Conservation (phyloP, 2,113 vertebrate genomes). For the Symphodus melops region DNA sequence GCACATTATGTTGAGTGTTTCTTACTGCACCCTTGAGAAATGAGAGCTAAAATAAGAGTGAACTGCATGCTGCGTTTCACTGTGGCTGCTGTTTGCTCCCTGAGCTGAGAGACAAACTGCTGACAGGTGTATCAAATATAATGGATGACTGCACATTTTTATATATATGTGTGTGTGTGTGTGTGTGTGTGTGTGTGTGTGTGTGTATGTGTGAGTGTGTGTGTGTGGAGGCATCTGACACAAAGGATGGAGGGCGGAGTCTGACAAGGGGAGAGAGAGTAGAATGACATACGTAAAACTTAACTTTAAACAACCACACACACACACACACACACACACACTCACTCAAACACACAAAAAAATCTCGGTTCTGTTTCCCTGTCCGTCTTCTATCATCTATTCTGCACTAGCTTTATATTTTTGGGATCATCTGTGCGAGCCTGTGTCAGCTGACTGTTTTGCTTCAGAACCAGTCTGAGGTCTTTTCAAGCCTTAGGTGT, state of each 20-base stretch:
- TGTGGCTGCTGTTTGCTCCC: constrained; percentile 35
- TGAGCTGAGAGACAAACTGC: constrained; percentile 45
- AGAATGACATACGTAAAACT: constrained; percentile 17
- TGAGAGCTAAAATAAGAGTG: neutral
- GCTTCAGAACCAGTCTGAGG: neutral
- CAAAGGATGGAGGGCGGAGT: neutral
- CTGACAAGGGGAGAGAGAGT: neutral
- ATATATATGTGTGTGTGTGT: neutral
- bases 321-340: too few relatives aligned
- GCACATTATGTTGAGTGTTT: neutral
- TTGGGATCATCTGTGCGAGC: neutral
- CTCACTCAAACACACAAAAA: neutral
- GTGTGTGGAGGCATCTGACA: constrained; percentile 14
- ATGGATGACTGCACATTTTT: constrained; percentile 37
- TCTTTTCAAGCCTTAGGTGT: constrained; percentile 7
- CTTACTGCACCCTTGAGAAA: neutral
- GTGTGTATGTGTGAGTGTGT: constrained; percentile 1
- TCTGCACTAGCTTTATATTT: constrained; percentile 12
- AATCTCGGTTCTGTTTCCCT: neutral
- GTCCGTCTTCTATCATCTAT: constrained; percentile 16
- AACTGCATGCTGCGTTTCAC: constrained; percentile 6
- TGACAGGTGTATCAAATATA: constrained; percentile 54
- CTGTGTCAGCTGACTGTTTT: constrained; percentile 8
- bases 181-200: constrained; percentile 7
- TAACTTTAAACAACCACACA: constrained; percentile 10